Percentiles rank a stretch among this genome's conserved stretches.
These are phyloP conservation scores for Nasonia longicornis DNA, from an alignment of 1,140 invertebrate genomes.

Conservation along the genomic window DNA sequence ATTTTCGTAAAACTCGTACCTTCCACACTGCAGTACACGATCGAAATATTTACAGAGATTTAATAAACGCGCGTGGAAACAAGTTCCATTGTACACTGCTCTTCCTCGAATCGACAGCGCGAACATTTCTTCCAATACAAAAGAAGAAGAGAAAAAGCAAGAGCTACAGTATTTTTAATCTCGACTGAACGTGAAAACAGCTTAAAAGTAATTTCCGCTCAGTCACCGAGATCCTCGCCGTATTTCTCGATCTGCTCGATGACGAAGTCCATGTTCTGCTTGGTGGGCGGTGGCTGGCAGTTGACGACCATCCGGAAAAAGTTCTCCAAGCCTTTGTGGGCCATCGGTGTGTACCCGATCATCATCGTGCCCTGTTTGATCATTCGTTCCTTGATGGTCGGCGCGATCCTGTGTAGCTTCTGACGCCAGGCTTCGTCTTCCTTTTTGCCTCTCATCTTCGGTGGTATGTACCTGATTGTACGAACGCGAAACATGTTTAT, in stretches of 20 bases:
- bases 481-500: neutral
- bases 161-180: neutral
- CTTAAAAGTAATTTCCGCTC: constrained; percentile 1
- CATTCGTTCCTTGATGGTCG: constrained; percentile 86
- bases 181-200: neutral
- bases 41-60: too few species aligned
- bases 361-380: constrained; percentile 82
- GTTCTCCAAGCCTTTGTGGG: constrained; percentile 76
- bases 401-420: constrained; percentile 78
- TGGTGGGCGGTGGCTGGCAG: constrained; percentile 78
- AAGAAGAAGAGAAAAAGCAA: neutral
- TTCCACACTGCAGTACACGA: too few species aligned
- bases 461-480: constrained; percentile 76
- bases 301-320: constrained; percentile 91
- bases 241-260: constrained; percentile 73
- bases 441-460: constrained; percentile 72
- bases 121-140: neutral
- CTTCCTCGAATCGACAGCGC: too few species aligned
- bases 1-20: too few species aligned
- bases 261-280: constrained; percentile 74
- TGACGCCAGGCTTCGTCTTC: constrained; percentile 76
- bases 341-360: constrained; percentile 87
- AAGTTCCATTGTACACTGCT: too few species aligned
- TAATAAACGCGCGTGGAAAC: too few species aligned
- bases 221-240: constrained; percentile 66